phyloP scores from a whole-genome alignment of 2,797 vertebrate genomes.

The Odontamblyopus lacepedii region DNA sequence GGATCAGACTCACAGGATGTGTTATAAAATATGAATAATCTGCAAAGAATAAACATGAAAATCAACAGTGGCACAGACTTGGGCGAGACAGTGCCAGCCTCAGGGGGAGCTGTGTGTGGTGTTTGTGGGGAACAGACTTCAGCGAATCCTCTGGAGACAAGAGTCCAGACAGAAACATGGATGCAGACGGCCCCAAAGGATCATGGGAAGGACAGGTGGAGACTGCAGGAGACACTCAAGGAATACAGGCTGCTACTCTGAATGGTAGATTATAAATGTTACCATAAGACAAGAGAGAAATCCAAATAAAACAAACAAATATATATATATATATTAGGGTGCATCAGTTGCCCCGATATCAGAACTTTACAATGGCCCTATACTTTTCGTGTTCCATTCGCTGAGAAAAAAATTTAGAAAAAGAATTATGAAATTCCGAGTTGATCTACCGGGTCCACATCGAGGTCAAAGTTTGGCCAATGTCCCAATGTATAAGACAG shows the following conservation, averaged over 20 bases:
- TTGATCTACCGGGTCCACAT: too few species aligned
- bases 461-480: too few species aligned
- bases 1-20: background rate
- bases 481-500: too few species aligned
- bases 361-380: too few species aligned
- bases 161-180: background rate
- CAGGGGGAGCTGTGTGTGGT: background rate
- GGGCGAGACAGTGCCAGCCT: background rate
- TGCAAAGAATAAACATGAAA: background rate
- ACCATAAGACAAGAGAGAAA: background rate
- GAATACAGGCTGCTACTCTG: background rate
- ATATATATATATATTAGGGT: too few species aligned
- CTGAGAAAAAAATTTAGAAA: too few species aligned
- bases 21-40: slow-evolving; percentile 3
- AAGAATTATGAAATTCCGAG: too few species aligned
- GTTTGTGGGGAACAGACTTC: background rate
- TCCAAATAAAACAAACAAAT: background rate
- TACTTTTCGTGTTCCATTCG: too few species aligned
- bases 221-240: background rate
- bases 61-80: slow-evolving; percentile 1
- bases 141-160: background rate
- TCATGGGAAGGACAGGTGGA: background rate
- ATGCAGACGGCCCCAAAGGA: background rate
- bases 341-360: too few species aligned
- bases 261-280: background rate